Percentiles rank a stretch among this genome's conserved stretches.
Conservation (phyloP, 1,140 invertebrate genomes). For the Heliconius eleuchia region DNA sequence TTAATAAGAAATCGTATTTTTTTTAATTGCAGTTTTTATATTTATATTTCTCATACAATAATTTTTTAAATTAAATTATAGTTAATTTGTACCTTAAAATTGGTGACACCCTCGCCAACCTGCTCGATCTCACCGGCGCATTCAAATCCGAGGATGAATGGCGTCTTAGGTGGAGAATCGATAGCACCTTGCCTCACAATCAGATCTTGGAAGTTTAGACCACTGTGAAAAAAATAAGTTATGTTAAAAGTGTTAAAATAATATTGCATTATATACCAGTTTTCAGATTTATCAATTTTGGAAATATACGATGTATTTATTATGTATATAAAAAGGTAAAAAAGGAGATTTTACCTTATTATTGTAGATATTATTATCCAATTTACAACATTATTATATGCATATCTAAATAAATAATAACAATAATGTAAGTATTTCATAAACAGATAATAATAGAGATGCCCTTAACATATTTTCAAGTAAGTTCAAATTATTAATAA, state of each 20-base stretch:
- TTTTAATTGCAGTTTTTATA: no score
- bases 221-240: constrained; percentile 83
- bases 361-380: no score
- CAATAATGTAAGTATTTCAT: not conserved
- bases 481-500: constrained; percentile 20
- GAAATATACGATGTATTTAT: not conserved
- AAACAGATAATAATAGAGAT: not conserved
- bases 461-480: not conserved
- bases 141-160: constrained; percentile 93
- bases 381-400: no score
- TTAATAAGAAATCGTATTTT: no score
- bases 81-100: constrained; percentile 86
- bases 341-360: no score
- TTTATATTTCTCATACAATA: no score
- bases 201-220: constrained; percentile 92
- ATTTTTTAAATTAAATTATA: not conserved
- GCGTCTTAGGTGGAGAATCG: constrained; percentile 91
- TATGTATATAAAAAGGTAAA: no score
- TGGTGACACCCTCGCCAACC: constrained; percentile 90
- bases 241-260: not conserved
- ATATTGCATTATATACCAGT: not conserved
- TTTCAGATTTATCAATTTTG: not conserved
- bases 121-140: constrained; percentile 92
- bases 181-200: constrained; percentile 93
- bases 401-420: no score